Conservation (phyloP, 1,140 invertebrate species). For the Drosophila chauvacae region DNA sequence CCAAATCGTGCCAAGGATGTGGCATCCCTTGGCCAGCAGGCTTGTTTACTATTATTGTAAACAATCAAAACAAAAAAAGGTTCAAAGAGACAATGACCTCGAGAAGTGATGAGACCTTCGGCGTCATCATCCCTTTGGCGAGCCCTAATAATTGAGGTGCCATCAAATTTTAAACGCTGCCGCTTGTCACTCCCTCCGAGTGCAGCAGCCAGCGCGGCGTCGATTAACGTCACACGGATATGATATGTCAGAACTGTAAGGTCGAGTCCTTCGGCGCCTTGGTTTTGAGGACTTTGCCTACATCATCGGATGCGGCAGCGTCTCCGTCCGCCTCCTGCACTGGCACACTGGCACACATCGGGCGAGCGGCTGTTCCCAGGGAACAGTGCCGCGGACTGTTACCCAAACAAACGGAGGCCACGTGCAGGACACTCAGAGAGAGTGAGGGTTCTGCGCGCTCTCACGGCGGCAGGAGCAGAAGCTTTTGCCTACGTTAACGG, state of each 20-base stretch:
- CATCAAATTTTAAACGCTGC: slow-evolving; percentile 45
- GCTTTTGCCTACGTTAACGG: slow-evolving; percentile 51
- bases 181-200: slow-evolving; percentile 12
- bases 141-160: slow-evolving; percentile 36
- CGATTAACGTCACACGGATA: slow-evolving; percentile 74
- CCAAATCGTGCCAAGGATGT: slow-evolving; percentile 26
- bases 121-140: slow-evolving; percentile 1
- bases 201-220: slow-evolving; percentile 15
- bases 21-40: slow-evolving; percentile 4
- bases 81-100: slow-evolving; percentile 48
- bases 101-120: slow-evolving; percentile 18
- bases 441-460: not conserved
- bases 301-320: slow-evolving; percentile 56
- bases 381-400: slow-evolving; percentile 13
- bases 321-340: slow-evolving; percentile 2
- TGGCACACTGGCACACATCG: slow-evolving; percentile 25
- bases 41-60: slow-evolving; percentile 19
- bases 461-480: not conserved
- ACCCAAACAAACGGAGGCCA: slow-evolving; percentile 40
- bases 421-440: slow-evolving; percentile 28
- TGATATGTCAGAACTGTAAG: slow-evolving; percentile 72
- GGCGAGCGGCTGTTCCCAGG: slow-evolving; percentile 41
- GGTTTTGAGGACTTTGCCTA: slow-evolving; percentile 77
- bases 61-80: slow-evolving; percentile 7
- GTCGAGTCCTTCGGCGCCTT: slow-evolving; percentile 75